These are phyloP conservation scores for Buathra laborator DNA, from an alignment of 2,888 invertebrate species.

Conservation along the genomic window DNA sequence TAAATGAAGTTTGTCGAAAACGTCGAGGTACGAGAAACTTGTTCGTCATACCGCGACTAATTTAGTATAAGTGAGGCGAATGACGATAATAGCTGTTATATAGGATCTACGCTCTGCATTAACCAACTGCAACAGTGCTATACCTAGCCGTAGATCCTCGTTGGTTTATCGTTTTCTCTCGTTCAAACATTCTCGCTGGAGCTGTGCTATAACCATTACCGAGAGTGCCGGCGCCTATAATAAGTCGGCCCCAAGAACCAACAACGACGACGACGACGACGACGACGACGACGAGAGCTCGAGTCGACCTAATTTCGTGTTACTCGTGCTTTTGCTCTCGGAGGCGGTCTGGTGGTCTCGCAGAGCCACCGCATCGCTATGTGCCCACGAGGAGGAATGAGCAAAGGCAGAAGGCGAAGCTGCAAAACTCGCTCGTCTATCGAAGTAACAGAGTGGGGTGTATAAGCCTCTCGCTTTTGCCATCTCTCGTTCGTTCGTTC, in stretches of 20 bases:
- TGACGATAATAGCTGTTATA: conserved; percentile 53
- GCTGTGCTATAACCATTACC: conserved; percentile 45
- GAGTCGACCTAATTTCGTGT: conserved; percentile 55
- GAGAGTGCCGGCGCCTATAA: conserved; percentile 57
- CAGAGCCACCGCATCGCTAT: not conserved
- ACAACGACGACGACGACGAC: conserved; percentile 21
- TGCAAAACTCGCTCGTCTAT: conserved; percentile 12
- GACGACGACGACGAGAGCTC: conserved; percentile 14
- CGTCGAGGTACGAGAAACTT: not conserved
- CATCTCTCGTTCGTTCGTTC: conserved; percentile 10
- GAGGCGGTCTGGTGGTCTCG: conserved; percentile 2
- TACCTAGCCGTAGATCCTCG: conserved; percentile 5
- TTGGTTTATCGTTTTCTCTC: conserved; percentile 27
- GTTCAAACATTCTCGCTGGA: conserved; percentile 1
- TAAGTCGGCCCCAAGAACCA: conserved; percentile 48
- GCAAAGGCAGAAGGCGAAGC: conserved; percentile 10
- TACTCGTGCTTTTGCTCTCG: conserved; percentile 8
- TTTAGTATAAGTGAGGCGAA: not conserved
- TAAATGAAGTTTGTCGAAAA: not conserved
- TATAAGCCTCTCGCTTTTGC: not conserved
- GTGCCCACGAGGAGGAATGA: not conserved
- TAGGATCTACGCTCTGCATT: not conserved
- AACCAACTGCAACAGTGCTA: conserved; percentile 8
- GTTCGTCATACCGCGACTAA: not conserved
- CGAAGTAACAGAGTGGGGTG: not conserved